These are phyloP conservation scores for Trachops cirrhosus DNA, from an alignment of 2,797 vertebrate genomes.

Conservation along the genomic window DNA sequence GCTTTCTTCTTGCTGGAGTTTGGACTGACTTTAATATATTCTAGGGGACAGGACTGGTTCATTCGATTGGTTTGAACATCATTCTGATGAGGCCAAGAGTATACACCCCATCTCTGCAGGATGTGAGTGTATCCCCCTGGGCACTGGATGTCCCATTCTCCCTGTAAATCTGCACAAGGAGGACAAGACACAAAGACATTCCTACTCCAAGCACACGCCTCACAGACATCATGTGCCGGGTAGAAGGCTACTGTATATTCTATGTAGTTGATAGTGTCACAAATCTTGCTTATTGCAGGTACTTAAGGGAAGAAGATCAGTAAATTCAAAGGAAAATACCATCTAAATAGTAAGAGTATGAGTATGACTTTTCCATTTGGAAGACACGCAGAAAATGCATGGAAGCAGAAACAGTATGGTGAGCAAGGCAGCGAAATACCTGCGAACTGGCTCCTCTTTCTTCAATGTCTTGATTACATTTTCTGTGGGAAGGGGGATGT, in stretches of 20 bases:
- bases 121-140: not conserved
- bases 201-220: not conserved
- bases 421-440: not conserved
- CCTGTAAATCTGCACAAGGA: not conserved
- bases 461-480: not conserved
- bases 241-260: not conserved
- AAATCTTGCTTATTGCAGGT: not conserved
- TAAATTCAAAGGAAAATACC: not conserved
- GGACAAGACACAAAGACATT: not conserved
- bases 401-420: not conserved
- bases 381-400: not conserved
- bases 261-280: not conserved
- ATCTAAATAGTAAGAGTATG: not conserved
- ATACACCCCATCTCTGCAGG: not conserved
- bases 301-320: not conserved
- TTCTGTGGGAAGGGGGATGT: not conserved
- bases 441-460: not conserved
- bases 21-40: not conserved
- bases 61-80: not conserved
- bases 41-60: not conserved
- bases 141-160: not conserved
- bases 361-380: not conserved
- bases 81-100: not conserved
- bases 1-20: not conserved
- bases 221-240: not conserved